phyloP scores from a whole-genome alignment of 2,113 vertebrate species.

The Poeciliopsis prolifica region DNA sequence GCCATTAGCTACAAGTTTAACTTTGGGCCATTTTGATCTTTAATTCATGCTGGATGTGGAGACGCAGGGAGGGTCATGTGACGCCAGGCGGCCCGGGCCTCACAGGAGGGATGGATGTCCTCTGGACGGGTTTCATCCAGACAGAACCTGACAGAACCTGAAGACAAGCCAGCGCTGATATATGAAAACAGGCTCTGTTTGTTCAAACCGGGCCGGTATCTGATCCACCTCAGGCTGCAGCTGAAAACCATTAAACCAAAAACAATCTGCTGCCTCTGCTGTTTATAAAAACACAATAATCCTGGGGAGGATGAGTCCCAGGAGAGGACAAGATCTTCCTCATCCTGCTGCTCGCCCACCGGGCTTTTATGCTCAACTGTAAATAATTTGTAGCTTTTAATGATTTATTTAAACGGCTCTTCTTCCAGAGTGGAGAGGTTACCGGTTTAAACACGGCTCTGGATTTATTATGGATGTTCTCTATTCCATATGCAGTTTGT shows the following conservation, averaged over 20 bases:
- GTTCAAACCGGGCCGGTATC: constrained; percentile 87
- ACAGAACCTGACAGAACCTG: constrained; percentile 84
- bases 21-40: constrained; percentile 68
- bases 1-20: constrained; percentile 69
- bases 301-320: too few relatives aligned
- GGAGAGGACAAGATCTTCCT: too few relatives aligned
- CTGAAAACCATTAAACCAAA: constrained; percentile 93
- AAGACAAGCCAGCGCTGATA: constrained; percentile 85
- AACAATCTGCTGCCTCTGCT: constrained; percentile 92
- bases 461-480: too few relatives aligned
- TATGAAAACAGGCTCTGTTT: constrained; percentile 90
- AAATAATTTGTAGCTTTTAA: background rate
- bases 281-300: constrained; percentile 76
- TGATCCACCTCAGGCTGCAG: constrained; percentile 80
- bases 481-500: too few relatives aligned
- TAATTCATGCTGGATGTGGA: constrained; percentile 71
- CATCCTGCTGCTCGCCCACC: too few relatives aligned
- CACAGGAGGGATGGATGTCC: constrained; percentile 61
- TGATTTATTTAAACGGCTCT: background rate
- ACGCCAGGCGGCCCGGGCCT: constrained; percentile 42
- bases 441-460: background rate
- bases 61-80: constrained; percentile 62
- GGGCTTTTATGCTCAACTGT: background rate
- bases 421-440: too few relatives aligned
- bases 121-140: constrained; percentile 82